Evolutionary conservation across 2,797 vertebrate species (phyloP), one percentile per base, ranked within the genome.

Genomic region (Acridotheres tristis): DNA sequence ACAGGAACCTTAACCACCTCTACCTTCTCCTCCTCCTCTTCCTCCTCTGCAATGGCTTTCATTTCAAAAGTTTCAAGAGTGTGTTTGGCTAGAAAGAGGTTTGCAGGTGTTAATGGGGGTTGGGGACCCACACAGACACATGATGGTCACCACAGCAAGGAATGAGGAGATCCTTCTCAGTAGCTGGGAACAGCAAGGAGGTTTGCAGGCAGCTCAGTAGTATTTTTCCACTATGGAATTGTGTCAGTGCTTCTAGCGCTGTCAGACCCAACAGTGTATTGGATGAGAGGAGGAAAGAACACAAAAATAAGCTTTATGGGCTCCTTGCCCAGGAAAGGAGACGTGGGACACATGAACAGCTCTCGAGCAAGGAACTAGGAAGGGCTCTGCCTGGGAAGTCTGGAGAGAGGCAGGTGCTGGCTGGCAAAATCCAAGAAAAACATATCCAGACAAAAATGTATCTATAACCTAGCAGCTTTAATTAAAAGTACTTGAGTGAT

Each of bases 11-110:
- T 91, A 94, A 94, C 58, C 78, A 93, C 86, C 92, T 95, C 92
- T 95, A 94, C 86, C 36, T 95, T 93, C 82, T 95, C 71, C 88
- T 96, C 93, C 53, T 94, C 92, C 88, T 97, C 94, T 69, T 97
- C 96, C 76, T 96, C 93, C 86, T 97, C 92, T 95, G 94, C 84
- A 96, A 95, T 89, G 86, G 80, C 75, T 77, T 92, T 97, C 95
- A 95, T 96, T 93, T 94, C 79, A 97, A 94, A 92, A 90, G 71
- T 92, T 94, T 97, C 73, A 97, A 96, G 66, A 81, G 18, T 9
- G 67, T 88, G 47, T 65, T 96, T 92, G 59, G 73, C 71, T 96
- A 97, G 91, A 98, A 94, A 87, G 92, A 97, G 90, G 87, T 85
- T 94, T 45, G 89, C 42, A 71, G 5, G 77, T 4, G 5, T 96